Evolutionary conservation across 2,888 invertebrate species (phyloP).

Genomic region (Dexiosoma caninum): DNA sequence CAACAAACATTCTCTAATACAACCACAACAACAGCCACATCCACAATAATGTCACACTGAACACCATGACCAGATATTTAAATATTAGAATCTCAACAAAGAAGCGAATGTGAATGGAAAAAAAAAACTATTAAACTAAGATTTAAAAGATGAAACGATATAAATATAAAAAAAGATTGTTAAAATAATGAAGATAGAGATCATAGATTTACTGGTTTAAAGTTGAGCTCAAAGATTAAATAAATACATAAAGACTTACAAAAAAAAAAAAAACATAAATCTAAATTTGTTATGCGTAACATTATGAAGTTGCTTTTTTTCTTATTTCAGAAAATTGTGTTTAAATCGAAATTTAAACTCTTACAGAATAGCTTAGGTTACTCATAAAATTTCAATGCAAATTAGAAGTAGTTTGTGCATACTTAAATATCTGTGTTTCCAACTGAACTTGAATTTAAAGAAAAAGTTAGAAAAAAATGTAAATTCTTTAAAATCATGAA

Average conservation of each 20-base stretch:
- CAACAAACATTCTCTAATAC: not conserved
- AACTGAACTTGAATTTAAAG: constrained; percentile 11
- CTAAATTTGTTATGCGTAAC: no score
- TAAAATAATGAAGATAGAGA: constrained; percentile 28
- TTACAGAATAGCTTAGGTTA: not conserved
- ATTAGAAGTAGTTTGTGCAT: constrained; percentile 69
- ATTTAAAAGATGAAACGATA: not conserved
- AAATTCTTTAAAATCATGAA: constrained; percentile 12
- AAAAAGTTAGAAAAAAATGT: not conserved
- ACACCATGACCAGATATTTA: constrained; percentile 43
- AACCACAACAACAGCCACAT: constrained; percentile 16
- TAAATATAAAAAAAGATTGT: constrained; percentile 29
- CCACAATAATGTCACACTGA: constrained; percentile 41
- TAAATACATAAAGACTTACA: constrained; percentile 5
- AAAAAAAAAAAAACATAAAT: not conserved
- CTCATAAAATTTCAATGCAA: constrained; percentile 73
- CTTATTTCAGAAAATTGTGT: not conserved
- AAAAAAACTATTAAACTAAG: not conserved
- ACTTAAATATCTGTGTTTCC: not conserved
- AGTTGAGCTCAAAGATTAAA: constrained; percentile 21
- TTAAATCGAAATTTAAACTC: not conserved
- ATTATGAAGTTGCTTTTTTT: not conserved
- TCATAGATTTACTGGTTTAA: constrained; percentile 50
- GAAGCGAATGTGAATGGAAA: not conserved
- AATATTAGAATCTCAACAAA: constrained; percentile 34